Percentiles rank a stretch among this genome's conserved stretches.
phyloP scores from a whole-genome alignment of 2,113 vertebrate genomes.

The Felis chaus region DNA sequence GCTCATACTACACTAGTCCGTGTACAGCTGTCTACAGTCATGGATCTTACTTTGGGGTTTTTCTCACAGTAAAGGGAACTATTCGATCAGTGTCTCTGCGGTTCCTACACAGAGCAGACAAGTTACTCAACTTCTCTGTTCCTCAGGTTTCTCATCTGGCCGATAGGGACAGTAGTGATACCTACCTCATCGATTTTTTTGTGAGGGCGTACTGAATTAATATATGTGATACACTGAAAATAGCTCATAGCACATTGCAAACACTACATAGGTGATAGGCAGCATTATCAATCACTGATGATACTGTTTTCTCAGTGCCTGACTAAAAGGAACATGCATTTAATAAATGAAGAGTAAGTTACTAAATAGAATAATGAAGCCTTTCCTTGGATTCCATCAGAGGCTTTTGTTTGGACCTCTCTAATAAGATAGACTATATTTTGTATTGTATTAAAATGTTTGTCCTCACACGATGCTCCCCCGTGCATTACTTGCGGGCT shows the following conservation, averaged over 20 bases:
- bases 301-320: not conserved
- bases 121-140: not conserved
- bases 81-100: not conserved
- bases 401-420: not conserved
- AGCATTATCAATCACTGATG: not conserved
- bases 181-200: not conserved
- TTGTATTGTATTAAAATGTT: not conserved
- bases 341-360: not conserved
- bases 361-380: not conserved
- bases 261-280: not conserved
- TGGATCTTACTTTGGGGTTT: not conserved
- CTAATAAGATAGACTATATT: not conserved
- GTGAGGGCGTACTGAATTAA: not conserved
- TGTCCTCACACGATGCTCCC: not conserved
- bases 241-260: too few relatives aligned
- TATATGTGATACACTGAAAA: not conserved
- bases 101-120: not conserved
- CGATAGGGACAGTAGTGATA: not conserved
- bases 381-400: not conserved
- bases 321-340: not conserved
- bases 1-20: not conserved
- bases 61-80: not conserved
- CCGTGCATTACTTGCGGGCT: too few relatives aligned
- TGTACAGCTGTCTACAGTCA: rapidly evolving
- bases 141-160: not conserved